Percentiles rank a stretch among this genome's conserved stretches.
Evolutionary conservation across 2,888 invertebrate species (phyloP).

Genomic region (Laspeyria flexula): DNA sequence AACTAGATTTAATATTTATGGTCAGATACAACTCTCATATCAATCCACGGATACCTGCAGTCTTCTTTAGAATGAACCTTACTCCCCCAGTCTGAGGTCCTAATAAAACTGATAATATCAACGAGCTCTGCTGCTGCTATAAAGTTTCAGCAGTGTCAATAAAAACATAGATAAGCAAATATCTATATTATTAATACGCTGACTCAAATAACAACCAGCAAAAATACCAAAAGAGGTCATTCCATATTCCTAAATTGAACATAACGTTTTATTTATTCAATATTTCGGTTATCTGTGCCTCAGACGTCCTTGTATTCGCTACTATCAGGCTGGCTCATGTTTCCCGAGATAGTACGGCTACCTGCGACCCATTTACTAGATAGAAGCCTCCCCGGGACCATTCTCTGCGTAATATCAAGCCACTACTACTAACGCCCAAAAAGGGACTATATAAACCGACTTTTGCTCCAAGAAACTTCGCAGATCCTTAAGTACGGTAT

Average conservation of each 20-base stretch:
- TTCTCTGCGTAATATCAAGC: slow-evolving; percentile 29
- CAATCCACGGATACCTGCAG: too few species aligned
- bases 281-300: background rate
- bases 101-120: too few species aligned
- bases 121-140: too few species aligned
- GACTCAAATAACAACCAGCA: background rate
- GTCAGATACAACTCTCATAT: too few species aligned
- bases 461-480: slow-evolving; percentile 11
- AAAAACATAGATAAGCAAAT: too few species aligned
- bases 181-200: too few species aligned
- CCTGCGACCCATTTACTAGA: slow-evolving; percentile 23
- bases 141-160: too few species aligned
- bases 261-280: slow-evolving; percentile 1
- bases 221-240: background rate
- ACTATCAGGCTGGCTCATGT: slow-evolving; percentile 17
- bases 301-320: slow-evolving; percentile 1
- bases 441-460: slow-evolving; percentile 20
- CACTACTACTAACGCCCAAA: slow-evolving; percentile 21
- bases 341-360: slow-evolving; percentile 25
- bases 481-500: slow-evolving; percentile 20
- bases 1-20: too few species aligned
- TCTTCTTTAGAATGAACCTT: too few species aligned
- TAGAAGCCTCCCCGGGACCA: slow-evolving; percentile 31
- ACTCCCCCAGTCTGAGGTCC: too few species aligned
- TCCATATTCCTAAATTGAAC: background rate